Evolutionary conservation across 35 echinoderm and acorn worm genomes (phyloP), one percentile per base, ranked within the genome.

Genomic region (Eucidaris tribuloides): DNA sequence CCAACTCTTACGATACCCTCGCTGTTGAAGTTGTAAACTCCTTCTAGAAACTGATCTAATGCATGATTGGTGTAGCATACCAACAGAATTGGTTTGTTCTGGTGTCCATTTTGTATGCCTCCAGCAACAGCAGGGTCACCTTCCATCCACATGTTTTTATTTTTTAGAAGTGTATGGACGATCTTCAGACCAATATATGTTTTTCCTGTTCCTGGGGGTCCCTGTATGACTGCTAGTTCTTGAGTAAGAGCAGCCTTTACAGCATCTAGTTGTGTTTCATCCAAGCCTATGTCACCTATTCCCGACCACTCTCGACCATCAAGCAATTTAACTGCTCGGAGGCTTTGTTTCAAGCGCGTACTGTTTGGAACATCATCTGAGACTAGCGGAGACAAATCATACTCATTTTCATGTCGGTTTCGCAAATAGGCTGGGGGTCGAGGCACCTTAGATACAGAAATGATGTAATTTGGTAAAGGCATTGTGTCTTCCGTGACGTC

Each of bases 41-140:
- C 96, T 79, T 99, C 96, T 23, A 99, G 62, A 72, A 99, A 99
- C 35, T 99, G 96, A 68, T 99, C 96, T 46, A 99, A 81, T 0
- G 96, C 96, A 68, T 99, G 96, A 34, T 99, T 99, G n/a, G 96
- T 99, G 24, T 56, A 93, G 52, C 90, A 99, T 6, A 99, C 87
- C 3, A 99, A 15, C 3, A 99, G 70, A 18, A 99, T 90, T 28
- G 96, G 96, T n/a, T 71, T 66, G 19, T 85, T 74, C 37, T 34
- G 1, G 39, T 44, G 39, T 30, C 59, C 1, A 70, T 58, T 32
- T n/a, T n/a, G n/a, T n/a, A n/a, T n/a, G 7, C 5, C 14, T 38
- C 68, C 68, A 36, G 34, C 68, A 6, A 64, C 28, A 32, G 2
- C 61, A 15, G 44, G 40, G 24, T n/a, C 52, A 62, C 76, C 79